phyloP scores from a whole-genome alignment of 2,888 invertebrate genomes.

The Chesias legatella region DNA sequence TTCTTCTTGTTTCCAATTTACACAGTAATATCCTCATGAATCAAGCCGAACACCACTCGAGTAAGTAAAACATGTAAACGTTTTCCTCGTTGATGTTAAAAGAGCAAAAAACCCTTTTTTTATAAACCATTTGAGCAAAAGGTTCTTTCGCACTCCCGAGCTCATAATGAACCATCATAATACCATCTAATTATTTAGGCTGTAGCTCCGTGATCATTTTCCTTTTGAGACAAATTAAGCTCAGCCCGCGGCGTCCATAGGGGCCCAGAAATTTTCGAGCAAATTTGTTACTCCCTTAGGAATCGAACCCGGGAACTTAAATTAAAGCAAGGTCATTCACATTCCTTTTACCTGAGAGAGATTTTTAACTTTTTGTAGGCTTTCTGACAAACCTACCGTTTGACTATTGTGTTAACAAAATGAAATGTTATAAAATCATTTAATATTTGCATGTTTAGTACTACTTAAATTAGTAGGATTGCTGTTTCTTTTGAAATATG shows the following conservation, averaged over 20 bases:
- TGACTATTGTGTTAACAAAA: too few species aligned
- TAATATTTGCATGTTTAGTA: too few species aligned
- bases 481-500: too few species aligned
- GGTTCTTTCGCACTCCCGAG: constrained; percentile 2
- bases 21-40: too few species aligned
- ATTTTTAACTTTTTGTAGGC: constrained; percentile 19
- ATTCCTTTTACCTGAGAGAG: constrained; percentile 12
- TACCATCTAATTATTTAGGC: constrained; percentile 25
- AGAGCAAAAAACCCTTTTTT: neutral
- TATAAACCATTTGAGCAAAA: constrained; percentile 5
- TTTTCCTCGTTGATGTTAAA: neutral
- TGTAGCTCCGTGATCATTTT: constrained; percentile 28
- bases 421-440: too few species aligned
- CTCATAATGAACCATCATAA: constrained; percentile 19
- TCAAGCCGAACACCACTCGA: too few species aligned
- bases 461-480: too few species aligned
- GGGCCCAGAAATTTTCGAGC: constrained; percentile 27
- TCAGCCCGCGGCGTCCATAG: constrained; percentile 23
- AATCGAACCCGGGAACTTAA: constrained; percentile 27
- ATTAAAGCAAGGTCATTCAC: constrained; percentile 24
- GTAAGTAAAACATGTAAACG: neutral
- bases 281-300: constrained; percentile 30
- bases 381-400: too few species aligned
- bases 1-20: too few species aligned
- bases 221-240: constrained; percentile 30